Evolutionary conservation across 1,140 invertebrate species (phyloP), one percentile per base, ranked within the genome.

Genomic region (Nylanderia fulva): DNA sequence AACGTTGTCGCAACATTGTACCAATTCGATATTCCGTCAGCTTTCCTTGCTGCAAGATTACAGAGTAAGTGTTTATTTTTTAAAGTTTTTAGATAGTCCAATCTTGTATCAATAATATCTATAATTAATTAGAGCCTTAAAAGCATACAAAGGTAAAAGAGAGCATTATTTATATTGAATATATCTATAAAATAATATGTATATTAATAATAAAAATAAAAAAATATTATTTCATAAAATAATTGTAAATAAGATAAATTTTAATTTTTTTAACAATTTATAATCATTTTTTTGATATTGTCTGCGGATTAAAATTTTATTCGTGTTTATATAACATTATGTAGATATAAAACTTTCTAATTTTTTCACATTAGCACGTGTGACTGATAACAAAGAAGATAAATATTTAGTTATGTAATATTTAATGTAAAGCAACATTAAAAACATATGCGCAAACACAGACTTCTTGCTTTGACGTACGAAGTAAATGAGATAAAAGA

Each of bases 11-110:
- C 89, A 96, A 93, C 92, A 95, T 93, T 90, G 92, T 91, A 87
- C 96, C 96, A 86, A 96, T 94, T 87, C 94, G 91, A 89, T 94
- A 96, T 72, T 95, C 95, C 75, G 95, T 90, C 90, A 94, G 93
- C 88, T 96, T 96, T 45, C 95, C 95, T 90, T 94, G 89, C 95
- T 96, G 90, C 42, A 93, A 88, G 24, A 2, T n/a, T 5, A 2
- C 13, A 60, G 0, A 0, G 18, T 3, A 15, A 3, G 3, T 68
- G 2, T 45, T 33, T 21, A n/a, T 56, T 45, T 58, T 21, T 45
- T 36, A 8, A 9, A 1, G 0, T 56, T 60, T 18, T 21, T 24
- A 29, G 21, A 68, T 27, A n/a, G n/a, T n/a, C n/a, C n/a, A n/a
- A n/a, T n/a, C n/a, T n/a, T n/a, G n/a, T n/a, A n/a, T n/a, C n/a